These are phyloP conservation scores for Catocala fraxini DNA, from an alignment of 2,888 invertebrate genomes.

Conservation along the genomic window DNA sequence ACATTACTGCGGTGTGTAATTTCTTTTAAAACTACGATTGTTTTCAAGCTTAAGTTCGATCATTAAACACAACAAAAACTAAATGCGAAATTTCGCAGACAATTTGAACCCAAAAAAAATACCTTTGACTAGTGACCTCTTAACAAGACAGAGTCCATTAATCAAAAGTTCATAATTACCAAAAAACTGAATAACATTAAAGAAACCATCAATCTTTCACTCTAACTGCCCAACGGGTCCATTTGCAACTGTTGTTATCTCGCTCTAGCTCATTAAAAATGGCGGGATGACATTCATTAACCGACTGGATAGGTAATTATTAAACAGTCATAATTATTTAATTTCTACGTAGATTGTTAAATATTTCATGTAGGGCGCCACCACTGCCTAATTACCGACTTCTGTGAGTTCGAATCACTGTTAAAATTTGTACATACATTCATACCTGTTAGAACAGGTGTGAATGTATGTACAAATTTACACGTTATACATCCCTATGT, in stretches of 20 bases:
- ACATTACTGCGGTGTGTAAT: too few relatives aligned
- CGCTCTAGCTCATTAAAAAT: slow-evolving; percentile 4
- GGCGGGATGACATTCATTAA: neutral
- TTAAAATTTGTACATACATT: too few relatives aligned
- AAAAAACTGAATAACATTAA: slow-evolving; percentile 44
- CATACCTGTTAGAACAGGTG: too few relatives aligned
- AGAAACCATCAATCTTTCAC: slow-evolving; percentile 46
- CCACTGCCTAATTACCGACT: too few relatives aligned
- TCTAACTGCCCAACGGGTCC: neutral
- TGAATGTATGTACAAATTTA: too few relatives aligned
- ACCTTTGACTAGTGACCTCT: slow-evolving; percentile 26
- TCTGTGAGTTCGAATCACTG: too few relatives aligned
- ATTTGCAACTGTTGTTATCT: slow-evolving; percentile 1
- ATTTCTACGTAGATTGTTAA: neutral
- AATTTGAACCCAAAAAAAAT: slow-evolving; percentile 12
- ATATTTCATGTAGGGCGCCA: too few relatives aligned
- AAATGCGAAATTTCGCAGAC: neutral
- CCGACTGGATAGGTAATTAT: neutral
- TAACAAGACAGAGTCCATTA: slow-evolving; percentile 43
- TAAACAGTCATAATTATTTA: neutral
- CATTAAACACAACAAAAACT: neutral
- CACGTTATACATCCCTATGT: too few relatives aligned
- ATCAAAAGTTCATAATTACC: slow-evolving; percentile 54
- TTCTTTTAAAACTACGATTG: too few relatives aligned
- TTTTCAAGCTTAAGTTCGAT: too few relatives aligned